These are phyloP conservation scores for Pipistrellus pygmaeus DNA, from an alignment of 2,797 vertebrate genomes.

Conservation along the genomic window DNA sequence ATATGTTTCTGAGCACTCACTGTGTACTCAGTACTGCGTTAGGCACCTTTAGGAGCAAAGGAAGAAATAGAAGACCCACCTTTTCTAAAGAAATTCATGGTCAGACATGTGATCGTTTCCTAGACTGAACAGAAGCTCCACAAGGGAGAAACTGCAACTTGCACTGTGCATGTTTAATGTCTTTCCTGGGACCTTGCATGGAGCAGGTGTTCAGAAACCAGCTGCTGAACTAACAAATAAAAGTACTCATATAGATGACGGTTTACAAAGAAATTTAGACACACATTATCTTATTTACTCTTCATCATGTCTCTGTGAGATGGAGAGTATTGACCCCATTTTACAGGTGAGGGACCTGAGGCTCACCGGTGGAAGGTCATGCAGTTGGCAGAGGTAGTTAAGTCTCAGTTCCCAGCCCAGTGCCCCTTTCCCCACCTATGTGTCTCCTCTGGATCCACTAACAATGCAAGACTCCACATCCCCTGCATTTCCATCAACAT, in stretches of 20 bases:
- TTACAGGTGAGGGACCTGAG: not conserved
- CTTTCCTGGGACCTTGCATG: not conserved
- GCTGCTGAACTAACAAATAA: not conserved
- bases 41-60: slow-evolving; percentile 40
- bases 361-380: not conserved
- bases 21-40: slow-evolving; percentile 22
- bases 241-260: not conserved
- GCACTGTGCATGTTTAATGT: not conserved
- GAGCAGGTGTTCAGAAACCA: not conserved
- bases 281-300: not conserved
- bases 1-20: not conserved
- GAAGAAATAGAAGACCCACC: not conserved
- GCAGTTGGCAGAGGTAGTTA: not conserved
- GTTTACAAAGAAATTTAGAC: not conserved
- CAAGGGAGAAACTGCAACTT: not conserved
- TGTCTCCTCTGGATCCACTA: not conserved
- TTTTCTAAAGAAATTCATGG: not conserved
- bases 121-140: not conserved
- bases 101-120: slow-evolving; percentile 74
- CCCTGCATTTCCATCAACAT: slow-evolving; percentile 12
- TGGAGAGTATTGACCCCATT: not conserved
- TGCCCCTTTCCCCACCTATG: not conserved
- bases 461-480: not conserved
- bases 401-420: not conserved
- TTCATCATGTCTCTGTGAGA: not conserved